Evolutionary conservation across 2,888 invertebrate genomes (phyloP), one percentile per base, ranked within the genome.

Genomic region (Agelastica alni): DNA sequence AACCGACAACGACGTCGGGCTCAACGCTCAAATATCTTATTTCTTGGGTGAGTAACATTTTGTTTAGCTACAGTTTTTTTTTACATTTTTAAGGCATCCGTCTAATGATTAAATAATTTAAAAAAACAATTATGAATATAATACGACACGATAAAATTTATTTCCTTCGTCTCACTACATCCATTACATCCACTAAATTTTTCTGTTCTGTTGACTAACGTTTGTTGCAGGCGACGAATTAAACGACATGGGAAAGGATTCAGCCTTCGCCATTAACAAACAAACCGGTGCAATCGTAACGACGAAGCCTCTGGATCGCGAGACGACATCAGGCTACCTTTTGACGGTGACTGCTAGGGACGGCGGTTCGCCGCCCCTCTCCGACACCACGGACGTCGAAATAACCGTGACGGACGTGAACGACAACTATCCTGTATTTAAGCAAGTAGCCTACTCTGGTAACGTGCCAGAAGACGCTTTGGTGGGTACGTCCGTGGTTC

Each of bases 371-470:
- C 96, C 96, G 0, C 86, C 94, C 0, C 78, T 95, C 10, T 91
- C 92, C 1, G 96, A 97, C 70, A 95, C 94, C 0, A 96, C 97
- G 0, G 95, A 96, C 69, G 90, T 99, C 0, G 96, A 97, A 75
- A 93, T 99, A 63, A 89, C 92, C 0, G 88, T 99, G 0, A 89
- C 91, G 0, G 99, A 99, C 73, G 93, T 96, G 0, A 99, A 99
- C 72, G 98, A 99, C 72, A 96, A 96, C 72, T 85, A 90, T 3
- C 97, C 97, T 0, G 81, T 84, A 0, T 97, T 97, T 75, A 88
- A 88, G 63, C 88, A 89, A 57, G 83, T 88, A 0, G 80, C 89
- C 2, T 96, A 96, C 69, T 86, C 87, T 12, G 89, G 92, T 0
- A 87, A 85, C 3, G 88, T 96, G 14, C 82, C 89, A 53, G 96